Conservation (phyloP, 2,113 vertebrate species). For the Tricholaema leucomelas region DNA sequence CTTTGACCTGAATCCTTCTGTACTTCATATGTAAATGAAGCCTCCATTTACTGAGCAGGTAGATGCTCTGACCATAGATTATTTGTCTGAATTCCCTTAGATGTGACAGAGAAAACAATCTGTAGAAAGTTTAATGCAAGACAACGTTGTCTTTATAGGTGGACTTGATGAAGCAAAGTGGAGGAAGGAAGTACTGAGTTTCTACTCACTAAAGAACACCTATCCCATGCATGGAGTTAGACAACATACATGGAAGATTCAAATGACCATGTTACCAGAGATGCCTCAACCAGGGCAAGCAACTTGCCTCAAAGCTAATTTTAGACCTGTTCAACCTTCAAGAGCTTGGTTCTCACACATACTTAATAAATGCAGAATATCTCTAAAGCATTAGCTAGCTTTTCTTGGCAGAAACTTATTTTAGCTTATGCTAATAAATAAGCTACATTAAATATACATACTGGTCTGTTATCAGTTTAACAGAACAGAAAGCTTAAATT, state of each 20-base stretch:
- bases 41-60: background rate
- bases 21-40: background rate
- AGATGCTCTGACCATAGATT: background rate
- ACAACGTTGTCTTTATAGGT: background rate
- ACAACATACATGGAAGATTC: fast-evolving
- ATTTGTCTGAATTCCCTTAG: background rate
- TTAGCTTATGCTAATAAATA: background rate
- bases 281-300: background rate
- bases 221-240: background rate
- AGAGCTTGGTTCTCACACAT: background rate
- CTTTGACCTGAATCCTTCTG: background rate
- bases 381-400: background rate
- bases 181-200: background rate
- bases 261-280: background rate
- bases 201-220: background rate
- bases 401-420: background rate
- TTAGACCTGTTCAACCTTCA: background rate
- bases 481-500: background rate
- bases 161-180: background rate
- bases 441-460: background rate
- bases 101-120: background rate
- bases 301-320: background rate
- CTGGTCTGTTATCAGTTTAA: background rate
- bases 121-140: background rate
- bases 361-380: background rate